Evolutionary conservation across 2,888 invertebrate species (phyloP).

Genomic region (Drosophila longiperda): DNA sequence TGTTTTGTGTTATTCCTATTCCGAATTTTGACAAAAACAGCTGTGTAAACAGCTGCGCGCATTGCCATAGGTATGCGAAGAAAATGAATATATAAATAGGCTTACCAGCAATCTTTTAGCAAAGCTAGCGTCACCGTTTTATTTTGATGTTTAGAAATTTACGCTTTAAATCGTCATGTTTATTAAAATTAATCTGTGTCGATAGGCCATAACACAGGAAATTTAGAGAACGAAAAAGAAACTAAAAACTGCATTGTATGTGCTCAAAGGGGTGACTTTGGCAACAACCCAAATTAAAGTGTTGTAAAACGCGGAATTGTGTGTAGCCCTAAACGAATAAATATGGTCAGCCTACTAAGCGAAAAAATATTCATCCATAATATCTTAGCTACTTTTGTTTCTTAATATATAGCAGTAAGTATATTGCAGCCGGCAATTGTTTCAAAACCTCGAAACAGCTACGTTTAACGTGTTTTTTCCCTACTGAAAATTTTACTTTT

Average conservation of each 20-base stretch:
- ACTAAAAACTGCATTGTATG: conserved; percentile 1
- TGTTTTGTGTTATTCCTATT: conserved; percentile 8
- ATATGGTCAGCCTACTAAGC: conserved; percentile 5
- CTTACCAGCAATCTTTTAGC: neutral
- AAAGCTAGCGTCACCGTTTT: neutral
- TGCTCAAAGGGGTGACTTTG: conserved; percentile 3
- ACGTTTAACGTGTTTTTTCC: neutral
- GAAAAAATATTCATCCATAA: neutral
- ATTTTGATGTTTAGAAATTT: neutral
- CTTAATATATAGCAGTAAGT: too few species aligned
- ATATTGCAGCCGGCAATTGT: neutral
- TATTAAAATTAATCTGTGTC: neutral
- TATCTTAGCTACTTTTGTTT: neutral
- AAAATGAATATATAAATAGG: neutral
- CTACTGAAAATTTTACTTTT: neutral
- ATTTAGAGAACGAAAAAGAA: neutral
- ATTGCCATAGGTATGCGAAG: conserved; percentile 7
- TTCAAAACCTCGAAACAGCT: neutral
- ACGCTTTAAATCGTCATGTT: conserved; percentile 1
- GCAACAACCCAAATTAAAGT: conserved; percentile 5
- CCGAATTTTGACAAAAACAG: conserved; percentile 27
- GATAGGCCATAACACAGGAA: neutral
- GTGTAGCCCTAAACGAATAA: neutral
- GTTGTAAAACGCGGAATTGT: conserved; percentile 5
- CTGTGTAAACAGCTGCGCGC: conserved; percentile 40